phyloP scores from a whole-genome alignment of 2,888 invertebrate genomes.

The Pterostichus niger region DNA sequence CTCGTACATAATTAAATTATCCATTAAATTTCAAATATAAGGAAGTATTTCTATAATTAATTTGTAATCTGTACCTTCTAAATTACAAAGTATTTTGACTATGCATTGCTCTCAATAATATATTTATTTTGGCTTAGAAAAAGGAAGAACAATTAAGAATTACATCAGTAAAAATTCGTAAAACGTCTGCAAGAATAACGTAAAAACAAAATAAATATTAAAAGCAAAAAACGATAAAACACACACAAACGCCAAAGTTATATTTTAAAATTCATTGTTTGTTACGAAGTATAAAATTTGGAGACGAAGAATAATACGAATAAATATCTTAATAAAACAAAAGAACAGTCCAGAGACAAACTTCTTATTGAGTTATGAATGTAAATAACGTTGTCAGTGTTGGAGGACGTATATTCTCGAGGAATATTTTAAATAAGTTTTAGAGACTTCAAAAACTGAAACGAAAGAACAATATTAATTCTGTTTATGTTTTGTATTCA shows the following conservation, averaged over 20 bases:
- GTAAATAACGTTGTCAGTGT: slow-evolving; percentile 48
- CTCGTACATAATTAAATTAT: too few species aligned
- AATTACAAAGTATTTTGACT: too few species aligned
- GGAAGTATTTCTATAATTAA: too few species aligned
- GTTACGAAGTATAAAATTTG: slow-evolving; percentile 53
- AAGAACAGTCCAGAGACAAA: slow-evolving; percentile 44
- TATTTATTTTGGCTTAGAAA: too few species aligned
- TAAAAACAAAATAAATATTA: slow-evolving; percentile 26
- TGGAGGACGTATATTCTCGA: slow-evolving; percentile 4
- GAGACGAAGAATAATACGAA: slow-evolving; percentile 47
- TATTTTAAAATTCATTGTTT: slow-evolving; percentile 61
- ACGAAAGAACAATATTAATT: slow-evolving; percentile 16
- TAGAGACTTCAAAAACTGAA: slow-evolving; percentile 17
- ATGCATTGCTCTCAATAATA: too few species aligned
- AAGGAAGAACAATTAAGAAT: too few species aligned
- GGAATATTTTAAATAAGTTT: slow-evolving; percentile 42
- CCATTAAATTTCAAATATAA: too few species aligned
- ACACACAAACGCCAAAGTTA: slow-evolving; percentile 3
- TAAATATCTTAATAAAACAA: slow-evolving; percentile 63
- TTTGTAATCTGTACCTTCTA: too few species aligned
- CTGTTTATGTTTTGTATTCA: slow-evolving; percentile 14
- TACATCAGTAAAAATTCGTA: too few species aligned
- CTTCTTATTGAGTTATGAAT: slow-evolving; percentile 57
- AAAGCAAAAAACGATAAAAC: slow-evolving; percentile 30
- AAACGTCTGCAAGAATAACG: too few species aligned